phyloP scores from a whole-genome alignment of 2,888 invertebrate genomes.

The Coelogynopora nodosa region DNA sequence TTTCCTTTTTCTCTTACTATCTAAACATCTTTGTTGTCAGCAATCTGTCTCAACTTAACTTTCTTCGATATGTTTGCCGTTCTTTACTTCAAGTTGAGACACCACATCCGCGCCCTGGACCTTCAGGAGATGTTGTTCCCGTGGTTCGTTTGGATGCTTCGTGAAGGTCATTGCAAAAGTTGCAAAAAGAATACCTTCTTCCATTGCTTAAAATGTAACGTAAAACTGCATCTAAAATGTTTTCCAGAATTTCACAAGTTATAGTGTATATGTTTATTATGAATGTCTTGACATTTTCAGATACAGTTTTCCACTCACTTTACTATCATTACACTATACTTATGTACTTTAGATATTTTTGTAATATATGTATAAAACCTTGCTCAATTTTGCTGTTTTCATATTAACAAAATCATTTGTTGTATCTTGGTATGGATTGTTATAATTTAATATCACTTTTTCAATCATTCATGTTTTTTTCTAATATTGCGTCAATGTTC shows the following conservation, averaged over 20 bases:
- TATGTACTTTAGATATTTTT: background rate
- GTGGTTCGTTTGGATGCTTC: background rate
- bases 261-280: background rate
- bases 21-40: slow-evolving; percentile 35
- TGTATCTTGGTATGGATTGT: too few relatives aligned
- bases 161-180: slow-evolving; percentile 35
- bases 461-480: background rate
- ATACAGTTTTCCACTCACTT: background rate
- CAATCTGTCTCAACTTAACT: slow-evolving; percentile 28
- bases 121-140: background rate
- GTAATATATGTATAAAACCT: background rate
- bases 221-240: slow-evolving; percentile 36
- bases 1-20: slow-evolving; percentile 32
- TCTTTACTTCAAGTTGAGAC: slow-evolving; percentile 1
- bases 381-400: background rate
- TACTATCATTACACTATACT: too few relatives aligned
- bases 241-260: background rate
- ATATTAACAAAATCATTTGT: background rate
- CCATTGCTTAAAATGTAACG: slow-evolving; percentile 10
- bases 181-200: slow-evolving; percentile 29
- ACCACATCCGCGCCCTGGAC: background rate
- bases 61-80: slow-evolving; percentile 19
- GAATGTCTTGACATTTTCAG: background rate
- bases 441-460: background rate
- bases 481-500: background rate